These are phyloP conservation scores for Phocides pigmalion DNA, from an alignment of 1,140 invertebrate species.

Conservation along the genomic window DNA sequence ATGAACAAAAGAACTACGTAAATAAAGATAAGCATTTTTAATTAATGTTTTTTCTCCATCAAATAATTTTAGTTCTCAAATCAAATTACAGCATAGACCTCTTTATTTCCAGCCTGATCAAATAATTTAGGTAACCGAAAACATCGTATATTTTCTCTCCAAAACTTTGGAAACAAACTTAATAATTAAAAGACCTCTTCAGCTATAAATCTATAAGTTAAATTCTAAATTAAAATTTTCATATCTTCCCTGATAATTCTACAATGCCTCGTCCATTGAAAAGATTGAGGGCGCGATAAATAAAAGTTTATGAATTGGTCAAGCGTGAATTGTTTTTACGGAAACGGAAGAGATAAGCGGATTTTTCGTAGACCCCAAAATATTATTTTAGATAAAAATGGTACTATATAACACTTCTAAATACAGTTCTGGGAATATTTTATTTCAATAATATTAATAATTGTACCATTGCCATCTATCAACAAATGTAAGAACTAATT, in stretches of 20 bases:
- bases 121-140: slow-evolving; percentile 33
- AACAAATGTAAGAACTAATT: too few species aligned
- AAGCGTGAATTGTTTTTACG: slow-evolving; percentile 26
- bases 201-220: slow-evolving; percentile 67
- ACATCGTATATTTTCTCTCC: slow-evolving; percentile 37
- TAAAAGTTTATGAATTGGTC: slow-evolving; percentile 39
- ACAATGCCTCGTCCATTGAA: slow-evolving; percentile 43
- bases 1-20: too few species aligned
- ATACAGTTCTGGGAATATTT: too few species aligned
- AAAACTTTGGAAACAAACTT: slow-evolving; percentile 48
- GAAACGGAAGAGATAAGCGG: slow-evolving; percentile 21
- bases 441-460: too few species aligned
- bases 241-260: slow-evolving; percentile 49
- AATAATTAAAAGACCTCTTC: slow-evolving; percentile 57
- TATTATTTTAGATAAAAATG: neutral
- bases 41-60: too few species aligned
- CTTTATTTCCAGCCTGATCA: neutral
- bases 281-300: slow-evolving; percentile 45
- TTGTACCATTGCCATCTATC: too few species aligned
- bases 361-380: neutral
- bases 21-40: too few species aligned
- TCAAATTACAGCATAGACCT: neutral
- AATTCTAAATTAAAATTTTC: slow-evolving; percentile 64
- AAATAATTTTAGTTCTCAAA: neutral
- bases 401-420: too few species aligned